A percentile compares a stretch with the other conserved stretches of the same genome.
phyloP scores from a whole-genome alignment of 2,888 invertebrate genomes.

The Protodeltote pygarga region DNA sequence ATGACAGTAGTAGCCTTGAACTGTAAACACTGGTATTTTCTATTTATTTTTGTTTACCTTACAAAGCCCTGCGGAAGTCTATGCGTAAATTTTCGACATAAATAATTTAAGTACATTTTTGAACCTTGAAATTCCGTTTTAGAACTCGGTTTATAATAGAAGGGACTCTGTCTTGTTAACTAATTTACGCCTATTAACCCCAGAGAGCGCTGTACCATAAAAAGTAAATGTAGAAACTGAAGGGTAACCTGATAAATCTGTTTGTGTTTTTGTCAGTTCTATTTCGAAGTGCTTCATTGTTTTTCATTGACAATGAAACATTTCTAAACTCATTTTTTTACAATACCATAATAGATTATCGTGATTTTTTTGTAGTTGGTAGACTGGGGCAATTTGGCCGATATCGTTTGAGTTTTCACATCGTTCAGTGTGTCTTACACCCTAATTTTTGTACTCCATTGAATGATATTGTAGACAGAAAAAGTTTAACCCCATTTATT shows the following conservation, averaged over 20 bases:
- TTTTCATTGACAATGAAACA: no score
- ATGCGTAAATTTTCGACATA: constrained; percentile 5
- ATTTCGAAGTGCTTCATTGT: neutral
- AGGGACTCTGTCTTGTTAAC: constrained; percentile 12
- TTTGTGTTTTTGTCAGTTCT: neutral
- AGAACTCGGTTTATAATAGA: constrained; percentile 4
- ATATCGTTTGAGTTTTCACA: no score
- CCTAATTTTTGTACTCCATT: no score
- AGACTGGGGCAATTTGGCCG: no score
- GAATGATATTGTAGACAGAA: no score
- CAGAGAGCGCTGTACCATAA: constrained; percentile 16
- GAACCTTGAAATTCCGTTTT: constrained; percentile 11
- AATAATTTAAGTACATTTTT: neutral
- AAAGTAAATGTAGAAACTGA: constrained; percentile 13
- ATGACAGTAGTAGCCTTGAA: constrained; percentile 67
- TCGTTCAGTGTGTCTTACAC: no score
- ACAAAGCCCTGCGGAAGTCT: constrained; percentile 36
- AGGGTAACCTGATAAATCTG: constrained; percentile 15
- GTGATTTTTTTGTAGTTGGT: no score
- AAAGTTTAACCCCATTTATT: no score
- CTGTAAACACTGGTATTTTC: constrained; percentile 33
- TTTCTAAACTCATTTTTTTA: no score
- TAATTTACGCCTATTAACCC: constrained; percentile 23
- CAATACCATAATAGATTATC: no score
- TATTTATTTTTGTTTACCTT: constrained; percentile 46